Evolutionary conservation across 2,888 invertebrate species (phyloP), one percentile per base, ranked within the genome.

Genomic region (Pterobdella sp.): DNA sequence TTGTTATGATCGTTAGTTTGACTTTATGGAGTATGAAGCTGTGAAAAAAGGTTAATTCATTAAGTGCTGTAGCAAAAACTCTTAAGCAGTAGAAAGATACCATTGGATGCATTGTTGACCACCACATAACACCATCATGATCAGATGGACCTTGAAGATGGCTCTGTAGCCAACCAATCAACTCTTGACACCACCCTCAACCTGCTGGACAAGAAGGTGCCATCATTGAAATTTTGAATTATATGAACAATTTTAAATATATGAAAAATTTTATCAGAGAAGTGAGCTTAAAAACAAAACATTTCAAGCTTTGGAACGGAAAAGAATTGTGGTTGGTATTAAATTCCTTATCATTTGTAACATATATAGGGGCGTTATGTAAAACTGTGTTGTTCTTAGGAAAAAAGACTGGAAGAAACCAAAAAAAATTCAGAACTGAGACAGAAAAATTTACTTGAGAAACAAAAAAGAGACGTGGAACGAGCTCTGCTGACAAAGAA

Each of bases 381-480:
- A 14, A 42, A 14, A 42, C 10, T 18, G 42, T 18, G 18, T 42
- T 14, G 42, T 42, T 42, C 42, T 7, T 26, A 71, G 71, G 71
- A 71, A 36, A n/a, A 49, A n/a, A 32, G 71, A 18, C 63, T 71
- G 1, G 71, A 63, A n/a, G 71, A 71, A 22, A 52, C 60, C 26
- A 35, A 71, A 37, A 32, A n/a, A n/a, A 60, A 35, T 18, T 63
- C 14, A 35, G 63, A 71, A 26, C 35, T 35, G 56, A n/a, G 63
- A 32, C n/a, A n/a, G 3, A 60, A 29, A 36, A 56, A 63, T 34
- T 63, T 71, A 32, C 29, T 22, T n/a, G 71, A 71, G 36, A 71
- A 63, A 56, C 71, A 71, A 26, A 34, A 71, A 63, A 32, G 56
- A 14, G 71, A 71, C 31, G n/a, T 34, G 36, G 63, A 71, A 63